A percentile compares a stretch with the other conserved stretches of the same genome.
phyloP scores from a whole-genome alignment of 1,140 invertebrate genomes.

The Neodiprion lecontei region DNA sequence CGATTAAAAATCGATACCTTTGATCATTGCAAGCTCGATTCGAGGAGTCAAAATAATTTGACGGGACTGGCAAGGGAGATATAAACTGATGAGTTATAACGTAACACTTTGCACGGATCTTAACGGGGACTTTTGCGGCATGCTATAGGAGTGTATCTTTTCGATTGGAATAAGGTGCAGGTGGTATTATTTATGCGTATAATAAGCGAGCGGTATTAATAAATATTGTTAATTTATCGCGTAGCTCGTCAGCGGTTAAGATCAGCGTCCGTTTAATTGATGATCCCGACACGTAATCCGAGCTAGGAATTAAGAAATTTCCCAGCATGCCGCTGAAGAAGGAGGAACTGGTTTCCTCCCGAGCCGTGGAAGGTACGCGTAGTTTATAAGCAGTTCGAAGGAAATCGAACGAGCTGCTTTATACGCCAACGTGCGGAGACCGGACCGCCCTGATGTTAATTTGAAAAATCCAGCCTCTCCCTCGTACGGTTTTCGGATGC shows the following conservation, averaged over 20 bases:
- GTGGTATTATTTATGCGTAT: too few species aligned
- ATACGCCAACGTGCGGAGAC: not conserved
- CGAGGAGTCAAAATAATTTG: not conserved
- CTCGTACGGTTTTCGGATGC: not conserved
- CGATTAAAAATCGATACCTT: too few species aligned
- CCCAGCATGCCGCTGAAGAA: not conserved
- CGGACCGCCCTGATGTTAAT: constrained; percentile 4
- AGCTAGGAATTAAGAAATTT: constrained; percentile 3
- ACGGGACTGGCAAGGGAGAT: too few species aligned
- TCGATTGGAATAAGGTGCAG: too few species aligned
- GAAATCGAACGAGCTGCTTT: not conserved
- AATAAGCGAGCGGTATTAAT: not conserved
- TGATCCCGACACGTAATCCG: not conserved
- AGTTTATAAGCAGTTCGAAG: not conserved
- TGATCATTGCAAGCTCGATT: too few species aligned
- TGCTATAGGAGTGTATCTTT: too few species aligned
- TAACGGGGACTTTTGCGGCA: not conserved
- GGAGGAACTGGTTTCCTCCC: not conserved
- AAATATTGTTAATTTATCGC: not conserved
- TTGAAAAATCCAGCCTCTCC: not conserved
- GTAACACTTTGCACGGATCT: not conserved
- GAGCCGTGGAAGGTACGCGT: not conserved
- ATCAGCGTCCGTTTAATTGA: not conserved
- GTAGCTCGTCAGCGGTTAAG: too few species aligned
- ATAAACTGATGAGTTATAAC: too few species aligned